Evolutionary conservation across 2,888 invertebrate genomes (phyloP), one percentile per base, ranked within the genome.

Genomic region (Listrodromus nycthemerus): DNA sequence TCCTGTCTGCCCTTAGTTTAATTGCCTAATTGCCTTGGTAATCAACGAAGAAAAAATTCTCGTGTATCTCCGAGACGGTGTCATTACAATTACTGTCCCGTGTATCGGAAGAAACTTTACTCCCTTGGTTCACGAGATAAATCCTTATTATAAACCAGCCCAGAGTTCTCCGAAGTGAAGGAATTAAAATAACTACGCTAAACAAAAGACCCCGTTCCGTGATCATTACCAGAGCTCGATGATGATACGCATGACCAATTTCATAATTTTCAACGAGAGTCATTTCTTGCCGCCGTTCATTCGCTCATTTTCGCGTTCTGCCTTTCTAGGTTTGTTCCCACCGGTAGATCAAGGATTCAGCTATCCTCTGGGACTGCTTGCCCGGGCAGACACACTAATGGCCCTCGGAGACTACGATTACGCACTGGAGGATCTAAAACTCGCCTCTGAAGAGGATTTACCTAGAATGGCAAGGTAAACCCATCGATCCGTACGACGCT

Each of bases 391-490:
- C 83, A 94, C 96, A 8, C 94, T 97, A 1, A 94, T 96, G 74
- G 93, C 94, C 16, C 90, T 95, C 82, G 94, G 95, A 0, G 94
- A 95, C 84, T 95, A 95, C 19, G 92, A 94, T 67, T 94, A 95
- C 0, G 96, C 96, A 0, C 90, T 97, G 0, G 94, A 94, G 70
- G 97, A 97, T 91, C 93, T 97, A 2, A 96, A 96, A 88, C 90
- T 96, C 84, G 96, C 96, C 0, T 91, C 96, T 2, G 95, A 95
- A 84, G 95, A 95, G 89, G 95, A 95, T 1, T 93, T 96, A 4
- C 95, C 96, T 0, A 94, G 94, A 0, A 95, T 94, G 16, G 77
- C 86, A 50, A 89, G 90, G 91, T 91, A 80, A 85, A 13, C 63
- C 24, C 41, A 37, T 61, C 27, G 24, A 41, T 55, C 24, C 55